Evolutionary conservation across 2,888 invertebrate species (phyloP), one percentile per base, ranked within the genome.

Genomic region (Belgica antarctica): DNA sequence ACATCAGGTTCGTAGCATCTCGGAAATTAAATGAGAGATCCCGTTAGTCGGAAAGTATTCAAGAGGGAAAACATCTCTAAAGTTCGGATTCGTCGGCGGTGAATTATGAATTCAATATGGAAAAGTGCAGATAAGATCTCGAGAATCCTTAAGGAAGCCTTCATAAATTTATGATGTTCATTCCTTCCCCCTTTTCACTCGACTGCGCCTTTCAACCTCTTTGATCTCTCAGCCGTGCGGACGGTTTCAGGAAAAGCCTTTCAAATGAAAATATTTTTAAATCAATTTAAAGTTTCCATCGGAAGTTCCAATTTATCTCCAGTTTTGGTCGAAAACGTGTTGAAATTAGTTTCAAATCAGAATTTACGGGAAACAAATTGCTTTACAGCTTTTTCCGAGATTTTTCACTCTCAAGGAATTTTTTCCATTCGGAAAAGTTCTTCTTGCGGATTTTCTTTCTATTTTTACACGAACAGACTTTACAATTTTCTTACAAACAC

Each of bases 191-290:
- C 22, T 8, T 52, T 52, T 19, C 52, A 52, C n/a, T n/a, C n/a
- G n/a, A n/a, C n/a, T 52, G 12, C n/a, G n/a, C n/a, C 52, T 52
- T 52, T 17, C 52, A 8, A 17, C 52, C 52, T 28, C 27, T 61
- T 61, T 61, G 61, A 61, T 61, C 61, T 61, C 24, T 61, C 61
- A 61, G 12, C 61, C 15, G 27, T 61, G 25, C 12, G 27, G 19
- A 25, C 12, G 41, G 10, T n/a, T 41, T n/a, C 31, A 31, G 10
- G 31, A 31, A 31, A 31, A 31, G 5, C 10, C 15, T 41, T 10
- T 41, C 41, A 5, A 15, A 41, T n/a, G 41, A 41, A 41, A 41
- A 12, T 41, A 34, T 34, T 15, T 41, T 41, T 41, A 5, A 15
- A 41, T n/a, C 41, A 5, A 41, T n/a, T n/a, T 12, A 41, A 41